Evolutionary conservation across 2,797 vertebrate species (phyloP).

Genomic region (Erethizon dorsatum): DNA sequence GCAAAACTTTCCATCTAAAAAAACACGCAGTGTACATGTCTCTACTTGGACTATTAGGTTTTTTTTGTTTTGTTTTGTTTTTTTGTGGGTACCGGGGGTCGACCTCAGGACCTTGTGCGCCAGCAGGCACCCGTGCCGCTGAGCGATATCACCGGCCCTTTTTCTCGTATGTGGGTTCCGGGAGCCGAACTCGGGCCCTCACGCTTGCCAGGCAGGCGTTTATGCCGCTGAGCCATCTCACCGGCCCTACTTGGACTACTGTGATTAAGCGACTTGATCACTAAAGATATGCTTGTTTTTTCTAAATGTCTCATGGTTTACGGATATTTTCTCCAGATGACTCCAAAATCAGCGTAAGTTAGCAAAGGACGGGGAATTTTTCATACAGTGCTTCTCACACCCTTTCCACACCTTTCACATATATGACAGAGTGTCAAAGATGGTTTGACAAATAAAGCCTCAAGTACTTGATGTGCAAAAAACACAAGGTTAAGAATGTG

Average conservation of each 20-base stretch:
- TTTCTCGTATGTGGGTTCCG: no score
- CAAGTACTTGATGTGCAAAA: background rate
- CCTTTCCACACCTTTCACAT: background rate
- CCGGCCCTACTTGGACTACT: background rate
- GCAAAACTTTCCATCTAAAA: constrained; percentile 63
- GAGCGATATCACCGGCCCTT: no score
- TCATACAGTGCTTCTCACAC: background rate
- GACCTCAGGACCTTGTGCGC: no score
- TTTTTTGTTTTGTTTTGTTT: no score
- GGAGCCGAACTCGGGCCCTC: no score
- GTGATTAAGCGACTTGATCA: constrained; percentile 56
- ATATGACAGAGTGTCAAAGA: background rate
- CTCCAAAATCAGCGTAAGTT: background rate
- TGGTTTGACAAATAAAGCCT: background rate
- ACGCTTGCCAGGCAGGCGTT: no score
- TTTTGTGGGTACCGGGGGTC: no score
- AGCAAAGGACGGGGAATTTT: background rate
- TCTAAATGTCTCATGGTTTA: background rate
- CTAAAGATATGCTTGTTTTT: background rate
- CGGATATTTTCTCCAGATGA: background rate
- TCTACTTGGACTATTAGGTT: background rate
- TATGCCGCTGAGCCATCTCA: no score
- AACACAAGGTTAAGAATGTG: constrained; percentile 1
- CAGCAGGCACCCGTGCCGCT: no score
- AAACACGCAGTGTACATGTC: constrained; percentile 35